Conservation (phyloP, 2,888 invertebrate species). For the Eupeodes latifasciatus region DNA sequence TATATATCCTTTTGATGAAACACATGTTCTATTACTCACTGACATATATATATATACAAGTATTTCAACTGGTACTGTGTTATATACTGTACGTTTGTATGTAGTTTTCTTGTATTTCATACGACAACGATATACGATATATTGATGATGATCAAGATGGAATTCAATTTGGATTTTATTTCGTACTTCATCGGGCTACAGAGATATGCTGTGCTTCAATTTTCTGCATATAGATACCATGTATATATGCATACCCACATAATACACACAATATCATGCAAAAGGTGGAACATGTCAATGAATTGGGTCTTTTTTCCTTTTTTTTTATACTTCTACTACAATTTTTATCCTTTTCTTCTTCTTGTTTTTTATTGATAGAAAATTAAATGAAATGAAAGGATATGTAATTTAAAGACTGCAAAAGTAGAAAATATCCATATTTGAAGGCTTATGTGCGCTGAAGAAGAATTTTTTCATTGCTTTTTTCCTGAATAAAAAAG, state of each 20-base stretch:
- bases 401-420: slow-evolving; percentile 53
- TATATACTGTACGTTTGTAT: not conserved
- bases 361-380: slow-evolving; percentile 63
- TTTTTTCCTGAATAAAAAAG: not conserved
- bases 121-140: slow-evolving; percentile 53
- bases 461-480: slow-evolving; percentile 30
- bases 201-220: slow-evolving; percentile 30
- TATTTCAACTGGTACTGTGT: slow-evolving; percentile 17
- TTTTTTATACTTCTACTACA: not conserved
- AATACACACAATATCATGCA: slow-evolving; percentile 3
- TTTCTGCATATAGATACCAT: not conserved
- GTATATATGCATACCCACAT: not conserved
- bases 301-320: slow-evolving; percentile 27
- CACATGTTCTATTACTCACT: slow-evolving; percentile 52
- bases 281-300: slow-evolving; percentile 49
- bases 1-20: slow-evolving; percentile 33
- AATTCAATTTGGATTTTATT: slow-evolving; percentile 73
- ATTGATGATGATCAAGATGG: slow-evolving; percentile 66
- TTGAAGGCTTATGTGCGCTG: slow-evolving; percentile 34
- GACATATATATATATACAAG: slow-evolving; percentile 1
- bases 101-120: slow-evolving; percentile 13
- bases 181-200: slow-evolving; percentile 47
- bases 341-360: slow-evolving; percentile 35
- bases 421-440: slow-evolving; percentile 50
- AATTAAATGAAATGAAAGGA: slow-evolving; percentile 62